Base-by-base conservation (phyloP, 1,140 invertebrate genomes). In the Ptiloglossa arizonensis region DNA sequence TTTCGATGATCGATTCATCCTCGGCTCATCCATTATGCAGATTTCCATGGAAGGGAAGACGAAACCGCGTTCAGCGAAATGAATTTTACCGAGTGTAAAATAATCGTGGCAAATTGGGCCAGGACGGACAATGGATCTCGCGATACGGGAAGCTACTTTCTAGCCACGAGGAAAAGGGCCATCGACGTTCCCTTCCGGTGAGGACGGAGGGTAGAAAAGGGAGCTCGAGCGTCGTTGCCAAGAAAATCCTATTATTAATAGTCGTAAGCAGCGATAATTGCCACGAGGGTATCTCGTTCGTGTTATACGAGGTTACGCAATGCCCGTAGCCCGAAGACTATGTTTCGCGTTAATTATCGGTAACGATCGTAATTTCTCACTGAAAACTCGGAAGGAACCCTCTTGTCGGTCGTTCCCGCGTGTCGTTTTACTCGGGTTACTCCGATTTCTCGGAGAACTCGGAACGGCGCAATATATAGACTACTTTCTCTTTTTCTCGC, bases 311-410 rank as follows among this genome's bases (percentile, higher is more conserved):
- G 83, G 81, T 86, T 88, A 85, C 86, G 83, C 89, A 89, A 90
- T 85, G 83, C 78, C 80, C 76, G 81, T 67, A 74, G 70, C 62
- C 46, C 74, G 83, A 48, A 19, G 50, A 60, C 76, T 63, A 54
- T 70, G 82, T 88, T 87, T 87, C 84, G 84, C 86, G 89, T 89
- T 91, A 91, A 91, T 91, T 91, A 91, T 91, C 90, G 89, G 82
- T 89, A 91, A 90, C 87, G 89, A 89, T 84, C 83, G 88, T 87
- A 90, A 91, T 91, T 90, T 89, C 87, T 90, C 89, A 88, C 67
- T 81, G 87, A 88, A 87, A 91, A 89, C 76, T 87, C 84, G 79
- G 79, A 82, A 80, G 83, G 81, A 81, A 73, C 76, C 84, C 83
- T 79, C 86, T 64, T 71, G 67, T 59, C 83, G 76, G 79, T 85